Percentiles rank a stretch among this genome's conserved stretches.
These are phyloP conservation scores for Catharus fuscescens DNA, from an alignment of 2,113 vertebrate genomes.

Conservation along the genomic window DNA sequence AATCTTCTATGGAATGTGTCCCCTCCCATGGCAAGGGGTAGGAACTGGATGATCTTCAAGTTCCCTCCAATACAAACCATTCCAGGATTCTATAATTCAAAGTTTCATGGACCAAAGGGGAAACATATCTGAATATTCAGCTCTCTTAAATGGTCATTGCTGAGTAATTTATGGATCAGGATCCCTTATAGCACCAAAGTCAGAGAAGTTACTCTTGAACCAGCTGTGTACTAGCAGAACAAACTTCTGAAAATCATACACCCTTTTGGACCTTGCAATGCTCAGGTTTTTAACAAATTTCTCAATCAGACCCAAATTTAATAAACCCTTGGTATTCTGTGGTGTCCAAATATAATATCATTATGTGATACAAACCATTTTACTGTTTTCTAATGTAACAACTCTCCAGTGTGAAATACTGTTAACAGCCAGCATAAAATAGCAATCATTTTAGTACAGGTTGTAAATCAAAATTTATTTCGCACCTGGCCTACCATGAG, in stretches of 20 bases:
- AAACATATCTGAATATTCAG: background rate
- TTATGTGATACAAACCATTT: constrained; percentile 37
- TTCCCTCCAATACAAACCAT: background rate
- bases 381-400: constrained; percentile 52
- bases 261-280: background rate
- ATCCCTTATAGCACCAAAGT: background rate
- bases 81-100: background rate
- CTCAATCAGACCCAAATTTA: constrained; percentile 34
- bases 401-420: constrained; percentile 24
- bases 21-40: background rate
- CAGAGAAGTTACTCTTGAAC: background rate
- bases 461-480: constrained; percentile 67
- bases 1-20: background rate
- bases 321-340: background rate
- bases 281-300: background rate
- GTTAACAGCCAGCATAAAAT: constrained; percentile 47
- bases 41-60: background rate
- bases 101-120: background rate
- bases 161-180: background rate
- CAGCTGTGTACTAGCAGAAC: background rate
- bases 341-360: background rate
- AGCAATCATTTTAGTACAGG: constrained; percentile 16
- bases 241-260: background rate
- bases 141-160: background rate
- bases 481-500: constrained; percentile 10